These are phyloP conservation scores for Mixornis gularis DNA, from an alignment of 2,113 vertebrate genomes.

Conservation along the genomic window DNA sequence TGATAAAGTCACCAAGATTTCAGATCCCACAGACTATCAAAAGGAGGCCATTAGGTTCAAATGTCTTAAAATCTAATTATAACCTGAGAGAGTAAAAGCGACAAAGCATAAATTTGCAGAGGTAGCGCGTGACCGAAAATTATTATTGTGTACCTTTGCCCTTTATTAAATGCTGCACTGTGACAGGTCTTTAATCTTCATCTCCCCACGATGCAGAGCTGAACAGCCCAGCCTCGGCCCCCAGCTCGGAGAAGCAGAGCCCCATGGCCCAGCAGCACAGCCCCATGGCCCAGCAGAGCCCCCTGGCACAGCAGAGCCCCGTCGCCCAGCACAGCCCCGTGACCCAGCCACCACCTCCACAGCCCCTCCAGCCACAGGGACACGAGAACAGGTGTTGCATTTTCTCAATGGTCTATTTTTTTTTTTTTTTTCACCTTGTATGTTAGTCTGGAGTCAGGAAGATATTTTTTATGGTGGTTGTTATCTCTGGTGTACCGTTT, in stretches of 20 bases:
- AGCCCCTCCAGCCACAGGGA: conserved; percentile 84
- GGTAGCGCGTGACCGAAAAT: neutral
- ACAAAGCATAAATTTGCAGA: neutral
- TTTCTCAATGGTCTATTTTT: too few species aligned
- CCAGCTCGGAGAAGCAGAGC: conserved; percentile 93
- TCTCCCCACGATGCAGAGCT: conserved; percentile 72
- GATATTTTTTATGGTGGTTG: neutral
- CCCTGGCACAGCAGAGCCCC: conserved; percentile 74
- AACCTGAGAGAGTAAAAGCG: neutral
- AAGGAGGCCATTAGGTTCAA: neutral
- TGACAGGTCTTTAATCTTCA: conserved; percentile 25
- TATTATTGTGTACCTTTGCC: neutral
- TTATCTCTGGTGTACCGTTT: neutral
- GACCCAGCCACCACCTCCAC: conserved; percentile 73
- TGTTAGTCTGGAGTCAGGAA: neutral
- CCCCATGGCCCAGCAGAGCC: conserved; percentile 79
- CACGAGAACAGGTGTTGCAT: conserved; percentile 86
- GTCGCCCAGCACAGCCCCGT: conserved; percentile 72
- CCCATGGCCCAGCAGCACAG: conserved; percentile 90
- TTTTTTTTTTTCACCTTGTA: rapidly evolving
- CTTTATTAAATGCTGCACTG: neutral
- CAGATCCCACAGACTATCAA: neutral
- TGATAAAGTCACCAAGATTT: neutral
- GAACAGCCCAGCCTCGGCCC: conserved; percentile 87
- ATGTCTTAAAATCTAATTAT: conserved; percentile 20